These are phyloP conservation scores for Sphaerophoria rueppellii DNA, from an alignment of 2,888 invertebrate genomes.

Conservation along the genomic window DNA sequence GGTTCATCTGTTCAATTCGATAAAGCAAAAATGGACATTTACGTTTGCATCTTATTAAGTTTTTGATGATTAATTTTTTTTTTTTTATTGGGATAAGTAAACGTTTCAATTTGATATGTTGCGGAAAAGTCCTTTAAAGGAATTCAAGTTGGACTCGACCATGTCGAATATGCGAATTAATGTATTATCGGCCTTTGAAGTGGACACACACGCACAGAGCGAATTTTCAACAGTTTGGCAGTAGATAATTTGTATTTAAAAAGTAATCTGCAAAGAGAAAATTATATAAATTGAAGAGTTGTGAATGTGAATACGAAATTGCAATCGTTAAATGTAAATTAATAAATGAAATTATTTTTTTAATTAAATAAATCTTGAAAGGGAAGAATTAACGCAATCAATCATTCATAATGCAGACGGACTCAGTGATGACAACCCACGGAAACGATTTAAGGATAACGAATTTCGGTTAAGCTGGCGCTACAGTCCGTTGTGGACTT, in stretches of 20 bases:
- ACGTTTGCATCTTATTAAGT: not conserved
- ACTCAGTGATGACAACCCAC: too few relatives aligned
- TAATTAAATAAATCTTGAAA: not conserved
- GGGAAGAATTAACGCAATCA: not conserved
- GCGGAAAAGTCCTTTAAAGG: constrained; percentile 31
- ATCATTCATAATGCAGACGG: too few relatives aligned
- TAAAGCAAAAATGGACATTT: not conserved
- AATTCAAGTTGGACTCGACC: not conserved
- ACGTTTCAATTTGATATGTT: constrained; percentile 31
- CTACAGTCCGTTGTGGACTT: too few relatives aligned
- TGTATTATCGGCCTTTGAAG: constrained; percentile 19
- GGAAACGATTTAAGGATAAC: too few relatives aligned
- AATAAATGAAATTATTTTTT: not conserved
- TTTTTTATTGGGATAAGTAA: constrained; percentile 34
- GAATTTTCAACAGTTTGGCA: too few relatives aligned
- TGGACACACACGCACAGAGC: not conserved
- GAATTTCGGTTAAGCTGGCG: too few relatives aligned
- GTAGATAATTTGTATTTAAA: constrained; percentile 8
- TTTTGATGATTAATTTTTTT: constrained; percentile 16
- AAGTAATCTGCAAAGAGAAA: constrained; percentile 25
- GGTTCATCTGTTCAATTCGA: not conserved
- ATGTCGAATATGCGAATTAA: not conserved
- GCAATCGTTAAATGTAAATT: not conserved
- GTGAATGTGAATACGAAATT: not conserved
- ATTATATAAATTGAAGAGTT: not conserved